Percentiles rank a stretch among this genome's conserved stretches.
These are phyloP conservation scores for Crotalus tigris DNA, from an alignment of 2,113 vertebrate genomes.

Conservation along the genomic window DNA sequence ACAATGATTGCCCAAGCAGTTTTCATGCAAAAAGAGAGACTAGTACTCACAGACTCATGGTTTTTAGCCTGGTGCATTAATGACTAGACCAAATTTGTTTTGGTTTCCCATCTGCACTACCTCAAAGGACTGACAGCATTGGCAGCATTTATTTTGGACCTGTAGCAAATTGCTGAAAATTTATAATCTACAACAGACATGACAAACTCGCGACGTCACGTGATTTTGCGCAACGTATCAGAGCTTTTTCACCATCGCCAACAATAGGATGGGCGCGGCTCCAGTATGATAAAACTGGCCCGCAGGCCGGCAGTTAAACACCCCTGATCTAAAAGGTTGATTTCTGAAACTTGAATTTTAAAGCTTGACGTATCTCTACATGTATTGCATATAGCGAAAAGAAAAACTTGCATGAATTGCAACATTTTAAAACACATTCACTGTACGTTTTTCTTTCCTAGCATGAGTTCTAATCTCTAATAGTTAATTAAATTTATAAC, in stretches of 20 bases:
- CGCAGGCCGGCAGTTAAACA: too few relatives aligned
- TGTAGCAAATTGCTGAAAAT: background rate
- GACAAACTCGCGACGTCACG: too few relatives aligned
- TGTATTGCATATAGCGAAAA: background rate
- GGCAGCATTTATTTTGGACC: background rate
- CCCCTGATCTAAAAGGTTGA: background rate
- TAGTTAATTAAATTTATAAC: background rate
- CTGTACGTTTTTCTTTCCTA: background rate
- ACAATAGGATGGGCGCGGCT: too few relatives aligned
- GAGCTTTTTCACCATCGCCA: too few relatives aligned
- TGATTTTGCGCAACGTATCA: too few relatives aligned
- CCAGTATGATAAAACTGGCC: too few relatives aligned
- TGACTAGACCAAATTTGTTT: background rate
- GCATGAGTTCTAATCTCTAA: background rate
- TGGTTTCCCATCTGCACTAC: background rate
- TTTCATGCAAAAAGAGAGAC: background rate
- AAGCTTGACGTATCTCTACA: background rate
- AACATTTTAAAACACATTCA: background rate
- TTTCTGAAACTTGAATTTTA: background rate
- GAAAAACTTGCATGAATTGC: background rate
- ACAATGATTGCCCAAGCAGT: background rate
- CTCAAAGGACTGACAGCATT: background rate
- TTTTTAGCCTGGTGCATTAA: background rate
- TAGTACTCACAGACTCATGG: background rate
- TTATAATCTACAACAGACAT: background rate